phyloP scores from a whole-genome alignment of 2,113 vertebrate species.

The Mobula hypostoma region DNA sequence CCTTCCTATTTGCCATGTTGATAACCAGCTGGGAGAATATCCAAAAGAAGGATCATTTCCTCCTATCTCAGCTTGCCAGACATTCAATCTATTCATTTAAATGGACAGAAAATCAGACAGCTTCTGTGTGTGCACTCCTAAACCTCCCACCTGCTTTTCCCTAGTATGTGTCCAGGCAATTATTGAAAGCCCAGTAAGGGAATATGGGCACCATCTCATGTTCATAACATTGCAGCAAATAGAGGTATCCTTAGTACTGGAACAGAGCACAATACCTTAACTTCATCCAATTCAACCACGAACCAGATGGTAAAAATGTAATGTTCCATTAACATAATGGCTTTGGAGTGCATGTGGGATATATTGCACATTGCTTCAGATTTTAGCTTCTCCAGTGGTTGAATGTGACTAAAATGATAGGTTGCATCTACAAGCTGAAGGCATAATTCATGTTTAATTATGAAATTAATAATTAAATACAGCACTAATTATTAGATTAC shows the following conservation, averaged over 20 bases:
- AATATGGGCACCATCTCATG: background rate
- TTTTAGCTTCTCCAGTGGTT: background rate
- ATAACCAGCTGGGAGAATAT: background rate
- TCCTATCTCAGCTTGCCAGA: background rate
- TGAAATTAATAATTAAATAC: slow-evolving; percentile 34
- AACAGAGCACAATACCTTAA: background rate
- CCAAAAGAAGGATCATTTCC: background rate
- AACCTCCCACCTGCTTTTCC: background rate
- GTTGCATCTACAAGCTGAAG: slow-evolving; percentile 1
- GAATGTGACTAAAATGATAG: background rate
- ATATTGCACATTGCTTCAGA: slow-evolving; percentile 3
- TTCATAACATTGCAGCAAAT: background rate
- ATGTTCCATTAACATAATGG: slow-evolving; percentile 12
- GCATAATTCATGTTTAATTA: slow-evolving; percentile 33
- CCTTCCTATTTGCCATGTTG: background rate
- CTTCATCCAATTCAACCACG: background rate
- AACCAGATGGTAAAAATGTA: background rate
- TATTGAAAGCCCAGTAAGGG: background rate
- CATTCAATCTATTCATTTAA: background rate
- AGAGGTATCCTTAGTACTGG: no score
- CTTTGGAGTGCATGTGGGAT: background rate
- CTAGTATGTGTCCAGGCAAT: background rate
- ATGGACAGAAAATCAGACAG: background rate
- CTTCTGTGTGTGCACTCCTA: background rate
- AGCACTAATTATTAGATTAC: slow-evolving; percentile 23